Conservation (phyloP, 2,888 invertebrate species). For the Idaea dimidiata region DNA sequence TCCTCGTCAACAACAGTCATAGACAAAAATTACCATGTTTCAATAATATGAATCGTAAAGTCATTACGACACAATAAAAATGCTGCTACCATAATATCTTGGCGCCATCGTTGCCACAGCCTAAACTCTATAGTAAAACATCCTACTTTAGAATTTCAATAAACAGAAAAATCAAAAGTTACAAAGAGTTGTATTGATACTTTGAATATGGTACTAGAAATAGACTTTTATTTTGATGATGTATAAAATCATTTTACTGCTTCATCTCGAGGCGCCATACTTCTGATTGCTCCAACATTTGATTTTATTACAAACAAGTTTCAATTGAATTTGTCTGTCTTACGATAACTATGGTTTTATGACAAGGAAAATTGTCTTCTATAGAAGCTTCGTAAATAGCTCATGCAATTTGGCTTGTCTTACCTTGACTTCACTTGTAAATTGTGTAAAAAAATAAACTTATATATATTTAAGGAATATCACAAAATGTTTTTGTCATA, state of each 20-base stretch:
- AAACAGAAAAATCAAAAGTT: constrained; percentile 13
- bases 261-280: neutral
- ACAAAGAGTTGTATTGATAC: constrained; percentile 8
- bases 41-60: no score
- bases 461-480: no score
- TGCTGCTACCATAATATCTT: no score
- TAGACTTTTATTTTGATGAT: constrained; percentile 3
- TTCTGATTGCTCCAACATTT: neutral
- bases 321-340: neutral
- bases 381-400: neutral
- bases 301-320: neutral
- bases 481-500: no score
- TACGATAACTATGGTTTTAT: neutral
- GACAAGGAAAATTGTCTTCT: neutral
- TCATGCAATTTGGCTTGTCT: neutral
- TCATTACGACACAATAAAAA: no score
- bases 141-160: neutral
- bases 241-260: neutral
- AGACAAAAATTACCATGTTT: no score
- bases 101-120: neutral
- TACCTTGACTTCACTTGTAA: neutral
- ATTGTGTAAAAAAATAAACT: no score
- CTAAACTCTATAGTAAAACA: neutral
- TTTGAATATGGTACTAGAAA: neutral
- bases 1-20: no score